Base-by-base conservation (phyloP, 2,888 invertebrate species). In the Aphodius sticticus region DNA sequence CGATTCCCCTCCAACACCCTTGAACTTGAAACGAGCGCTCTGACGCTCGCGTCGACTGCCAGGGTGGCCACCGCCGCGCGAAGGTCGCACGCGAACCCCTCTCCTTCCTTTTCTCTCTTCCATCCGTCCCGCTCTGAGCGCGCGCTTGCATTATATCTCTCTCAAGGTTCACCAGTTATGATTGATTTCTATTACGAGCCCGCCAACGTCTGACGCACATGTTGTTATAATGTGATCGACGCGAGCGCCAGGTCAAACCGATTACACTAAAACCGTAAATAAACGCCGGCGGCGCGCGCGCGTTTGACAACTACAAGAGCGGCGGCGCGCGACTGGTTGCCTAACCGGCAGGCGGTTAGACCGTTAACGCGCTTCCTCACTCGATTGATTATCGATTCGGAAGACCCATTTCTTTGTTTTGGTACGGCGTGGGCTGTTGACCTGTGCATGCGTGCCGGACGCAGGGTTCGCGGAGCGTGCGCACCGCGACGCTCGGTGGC, bases 1-100 rank as follows among this genome's bases (percentile, higher is more conserved):
- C 90, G 89, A 89, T 84, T 87, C 88, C 88, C 88, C 88, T 87
- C 87, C 87, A 86, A 85, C 88, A 88, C 89, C 89, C 90, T 89
- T 89, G 89, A 89, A 89, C 89, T 90, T 89, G 88, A 87, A 85
- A 84, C 84, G 84, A 83, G 81, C 84, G 83, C 36, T 37, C 26
- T 37, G 82, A 83, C 84, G 85, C 85, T 83, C 80, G 79, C 81
- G 81, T 76, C 74, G 70, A 6, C 79, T 84, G 79, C 76, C 76
- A 79, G 79, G 78, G 78, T 77, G 79, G 81, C 78, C 82, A 79
- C 80, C 77, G 78, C 79, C 81, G 79, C 79, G 53, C 80, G 81
- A 83, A 84, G 83, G 83, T 83, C 83, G 83, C 76, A 26, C 80
- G 69, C 76, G 69, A 74, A 76, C 35, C 26, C 16, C 74, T 36